A percentile compares a stretch with the other conserved stretches of the same genome.
phyloP scores from a whole-genome alignment of 1,140 invertebrate genomes.

The Drosophila nigrodunni region DNA sequence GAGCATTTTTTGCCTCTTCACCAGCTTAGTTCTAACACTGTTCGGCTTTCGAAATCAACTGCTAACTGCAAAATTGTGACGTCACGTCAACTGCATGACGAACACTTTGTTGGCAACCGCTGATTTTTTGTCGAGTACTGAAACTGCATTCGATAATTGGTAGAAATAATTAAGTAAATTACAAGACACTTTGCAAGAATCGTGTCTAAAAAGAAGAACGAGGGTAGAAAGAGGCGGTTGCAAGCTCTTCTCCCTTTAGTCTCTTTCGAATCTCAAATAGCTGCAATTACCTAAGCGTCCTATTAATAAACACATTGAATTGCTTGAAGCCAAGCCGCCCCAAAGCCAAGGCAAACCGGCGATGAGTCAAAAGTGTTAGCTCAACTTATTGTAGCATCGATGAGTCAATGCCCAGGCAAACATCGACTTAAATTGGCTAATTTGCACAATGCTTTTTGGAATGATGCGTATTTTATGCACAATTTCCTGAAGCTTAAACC shows the following conservation, averaged over 20 bases:
- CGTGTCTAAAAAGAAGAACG: slow-evolving; percentile 40
- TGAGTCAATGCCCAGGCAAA: slow-evolving; percentile 67
- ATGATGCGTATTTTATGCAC: slow-evolving; percentile 48
- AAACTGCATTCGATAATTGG: slow-evolving; percentile 70
- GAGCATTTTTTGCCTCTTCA: too few relatives aligned
- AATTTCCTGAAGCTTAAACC: slow-evolving; percentile 22
- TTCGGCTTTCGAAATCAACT: slow-evolving; percentile 20
- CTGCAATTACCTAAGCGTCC: slow-evolving; percentile 56
- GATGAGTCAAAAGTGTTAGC: slow-evolving; percentile 62
- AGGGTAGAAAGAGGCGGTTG: not conserved
- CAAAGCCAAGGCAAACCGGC: not conserved
- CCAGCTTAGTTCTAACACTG: too few relatives aligned
- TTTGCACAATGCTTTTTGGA: slow-evolving; percentile 40
- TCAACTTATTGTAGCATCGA: slow-evolving; percentile 41
- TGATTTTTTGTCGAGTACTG: slow-evolving; percentile 47
- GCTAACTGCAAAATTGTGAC: slow-evolving; percentile 24
- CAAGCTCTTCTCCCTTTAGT: slow-evolving; percentile 15
- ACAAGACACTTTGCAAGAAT: slow-evolving; percentile 59
- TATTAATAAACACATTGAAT: slow-evolving; percentile 69
- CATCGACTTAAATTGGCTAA: slow-evolving; percentile 12
- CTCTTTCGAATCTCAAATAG: slow-evolving; percentile 64
- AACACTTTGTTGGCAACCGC: slow-evolving; percentile 6
- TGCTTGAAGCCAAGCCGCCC: slow-evolving; percentile 5
- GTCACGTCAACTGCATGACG: slow-evolving; percentile 34
- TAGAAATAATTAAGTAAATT: slow-evolving; percentile 69